phyloP scores from a whole-genome alignment of 1,140 invertebrate species.

The Riptortus pedestris region DNA sequence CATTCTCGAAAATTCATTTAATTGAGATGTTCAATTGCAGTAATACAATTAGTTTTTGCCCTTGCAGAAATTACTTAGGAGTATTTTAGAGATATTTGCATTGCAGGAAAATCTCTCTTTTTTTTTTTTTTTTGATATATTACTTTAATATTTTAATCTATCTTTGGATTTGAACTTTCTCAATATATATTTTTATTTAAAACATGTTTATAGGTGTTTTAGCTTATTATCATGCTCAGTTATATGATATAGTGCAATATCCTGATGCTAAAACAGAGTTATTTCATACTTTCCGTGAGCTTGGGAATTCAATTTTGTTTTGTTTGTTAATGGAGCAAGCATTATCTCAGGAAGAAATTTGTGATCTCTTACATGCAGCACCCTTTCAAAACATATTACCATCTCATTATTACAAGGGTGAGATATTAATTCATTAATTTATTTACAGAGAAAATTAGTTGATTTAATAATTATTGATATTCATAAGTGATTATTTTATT shows the following conservation, averaged over 20 bases:
- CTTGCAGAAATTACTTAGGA: too few relatives aligned
- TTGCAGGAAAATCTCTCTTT: too few relatives aligned
- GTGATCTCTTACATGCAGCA: slow-evolving; percentile 93
- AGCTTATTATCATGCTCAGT: slow-evolving; percentile 90
- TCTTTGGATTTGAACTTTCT: too few relatives aligned
- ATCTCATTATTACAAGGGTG: slow-evolving; percentile 84
- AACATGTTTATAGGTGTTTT: slow-evolving; percentile 58
- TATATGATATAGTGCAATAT: slow-evolving; percentile 95
- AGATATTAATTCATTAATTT: neutral
- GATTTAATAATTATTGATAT: too few relatives aligned
- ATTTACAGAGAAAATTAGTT: too few relatives aligned
- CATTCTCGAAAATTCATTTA: too few relatives aligned
- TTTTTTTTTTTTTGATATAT: too few relatives aligned
- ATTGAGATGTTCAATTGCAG: too few relatives aligned
- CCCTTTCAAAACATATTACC: slow-evolving; percentile 98
- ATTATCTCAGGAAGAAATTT: slow-evolving; percentile 91
- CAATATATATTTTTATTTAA: too few relatives aligned
- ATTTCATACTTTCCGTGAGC: slow-evolving; percentile 91
- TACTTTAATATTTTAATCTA: too few relatives aligned
- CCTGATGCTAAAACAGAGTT: slow-evolving; percentile 92
- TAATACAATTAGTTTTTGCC: too few relatives aligned
- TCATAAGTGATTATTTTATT: neutral
- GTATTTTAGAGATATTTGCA: too few relatives aligned
- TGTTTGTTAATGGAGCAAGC: slow-evolving; percentile 91
- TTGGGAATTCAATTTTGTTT: slow-evolving; percentile 94